Percentiles rank a stretch among this genome's conserved stretches.
These are phyloP conservation scores for Heterohyrax brucei DNA, from an alignment of 2,797 vertebrate genomes.

Conservation along the genomic window DNA sequence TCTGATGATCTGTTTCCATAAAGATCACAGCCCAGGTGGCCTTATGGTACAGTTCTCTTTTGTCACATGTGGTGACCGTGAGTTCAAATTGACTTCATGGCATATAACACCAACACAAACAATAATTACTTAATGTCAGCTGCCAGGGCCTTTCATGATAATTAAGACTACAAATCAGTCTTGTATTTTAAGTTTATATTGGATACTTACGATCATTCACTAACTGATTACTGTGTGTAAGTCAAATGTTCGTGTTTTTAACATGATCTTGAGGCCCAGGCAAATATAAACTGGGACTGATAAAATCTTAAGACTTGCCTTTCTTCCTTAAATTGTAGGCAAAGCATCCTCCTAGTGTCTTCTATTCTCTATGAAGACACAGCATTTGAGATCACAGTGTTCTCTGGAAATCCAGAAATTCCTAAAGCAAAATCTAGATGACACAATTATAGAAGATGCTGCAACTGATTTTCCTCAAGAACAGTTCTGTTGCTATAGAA, in stretches of 20 bases:
- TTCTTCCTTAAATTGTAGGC: background rate
- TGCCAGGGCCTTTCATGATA: background rate
- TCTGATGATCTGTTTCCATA: background rate
- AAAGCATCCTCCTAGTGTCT: constrained; percentile 56
- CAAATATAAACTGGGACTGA: background rate
- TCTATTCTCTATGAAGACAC: constrained; percentile 31
- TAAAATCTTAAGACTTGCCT: background rate
- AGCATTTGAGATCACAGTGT: constrained; percentile 32
- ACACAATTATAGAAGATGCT: constrained; percentile 57
- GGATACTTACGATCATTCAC: background rate
- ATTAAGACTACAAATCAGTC: constrained; percentile 30
- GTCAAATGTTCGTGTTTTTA: constrained; percentile 9
- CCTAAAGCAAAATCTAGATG: constrained; percentile 69
- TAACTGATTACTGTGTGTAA: background rate
- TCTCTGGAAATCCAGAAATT: constrained; percentile 76
- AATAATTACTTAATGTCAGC: background rate
- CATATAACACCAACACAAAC: background rate
- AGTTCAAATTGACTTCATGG: background rate
- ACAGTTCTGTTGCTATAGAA: constrained; percentile 40
- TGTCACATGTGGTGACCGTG: background rate
- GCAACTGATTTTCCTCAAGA: constrained; percentile 34
- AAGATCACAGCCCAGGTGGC: background rate
- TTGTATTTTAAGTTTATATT: constrained; percentile 25
- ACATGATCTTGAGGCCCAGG: background rate
- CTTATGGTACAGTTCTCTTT: background rate